phyloP scores from a whole-genome alignment of 2,888 invertebrate species.

The Caenorhabditis japonica region DNA sequence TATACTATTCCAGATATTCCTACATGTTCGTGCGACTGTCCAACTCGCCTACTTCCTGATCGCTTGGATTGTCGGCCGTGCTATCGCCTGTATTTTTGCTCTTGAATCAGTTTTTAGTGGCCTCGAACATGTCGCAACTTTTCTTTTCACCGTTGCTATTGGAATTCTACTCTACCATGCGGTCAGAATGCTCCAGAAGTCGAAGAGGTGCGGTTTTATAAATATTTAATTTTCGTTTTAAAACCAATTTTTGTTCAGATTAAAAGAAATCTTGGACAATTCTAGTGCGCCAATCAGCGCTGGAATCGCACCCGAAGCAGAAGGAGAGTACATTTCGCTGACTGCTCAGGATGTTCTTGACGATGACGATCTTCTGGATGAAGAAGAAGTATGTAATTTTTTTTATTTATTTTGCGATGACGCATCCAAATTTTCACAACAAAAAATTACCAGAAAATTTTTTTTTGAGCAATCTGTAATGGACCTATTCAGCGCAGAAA shows the following conservation, averaged over 20 bases:
- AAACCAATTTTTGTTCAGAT: conserved; percentile 12
- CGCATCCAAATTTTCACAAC: too few species aligned
- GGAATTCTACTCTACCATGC: conserved; percentile 23
- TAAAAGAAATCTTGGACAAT: conserved; percentile 61
- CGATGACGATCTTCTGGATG: conserved; percentile 52
- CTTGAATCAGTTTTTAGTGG: conserved; percentile 12
- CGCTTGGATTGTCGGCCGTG: conserved; percentile 48
- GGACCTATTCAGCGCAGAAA: too few species aligned
- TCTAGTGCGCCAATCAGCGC: conserved; percentile 36
- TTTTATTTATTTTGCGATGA: not conserved
- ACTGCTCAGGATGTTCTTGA: conserved; percentile 46
- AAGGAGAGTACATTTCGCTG: conserved; percentile 55
- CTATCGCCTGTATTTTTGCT: conserved; percentile 34
- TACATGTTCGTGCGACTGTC: conserved; percentile 37
- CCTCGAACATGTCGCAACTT: conserved; percentile 2
- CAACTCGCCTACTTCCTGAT: conserved; percentile 55
- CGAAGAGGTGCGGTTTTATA: conserved; percentile 15
- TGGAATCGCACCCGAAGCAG: conserved; percentile 1
- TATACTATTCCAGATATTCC: conserved; percentile 32
- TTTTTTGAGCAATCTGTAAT: too few species aligned
- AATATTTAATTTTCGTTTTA: not conserved
- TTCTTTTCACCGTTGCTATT: conserved; percentile 15
- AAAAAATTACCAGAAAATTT: too few species aligned
- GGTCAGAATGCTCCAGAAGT: conserved; percentile 22
- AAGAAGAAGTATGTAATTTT: conserved; percentile 29